Evolutionary conservation across 2,113 vertebrate genomes (phyloP).

Genomic region (Forbesichthys papilliferus): DNA sequence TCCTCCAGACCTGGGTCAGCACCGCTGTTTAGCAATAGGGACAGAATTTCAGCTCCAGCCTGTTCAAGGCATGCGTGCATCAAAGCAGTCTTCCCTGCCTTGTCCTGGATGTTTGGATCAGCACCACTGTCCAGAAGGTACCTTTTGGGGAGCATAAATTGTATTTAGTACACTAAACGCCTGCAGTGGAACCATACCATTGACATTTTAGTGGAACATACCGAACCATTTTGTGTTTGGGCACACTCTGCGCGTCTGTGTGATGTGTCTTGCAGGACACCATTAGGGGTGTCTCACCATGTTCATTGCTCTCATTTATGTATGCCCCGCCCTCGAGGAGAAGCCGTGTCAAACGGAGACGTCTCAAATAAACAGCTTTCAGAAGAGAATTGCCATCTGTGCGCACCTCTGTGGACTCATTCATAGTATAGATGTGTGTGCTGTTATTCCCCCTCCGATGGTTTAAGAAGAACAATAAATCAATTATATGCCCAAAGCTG

Average conservation of each 20-base stretch:
- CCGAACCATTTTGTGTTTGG: slow-evolving; percentile 82
- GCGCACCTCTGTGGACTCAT: slow-evolving; percentile 70
- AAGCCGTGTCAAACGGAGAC: slow-evolving; percentile 85
- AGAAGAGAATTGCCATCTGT: slow-evolving; percentile 86
- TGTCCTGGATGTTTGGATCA: slow-evolving; percentile 93
- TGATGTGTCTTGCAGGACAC: slow-evolving; percentile 88
- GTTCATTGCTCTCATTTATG: slow-evolving; percentile 90
- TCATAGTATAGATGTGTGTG: too few relatives aligned
- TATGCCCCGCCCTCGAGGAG: slow-evolving; percentile 89
- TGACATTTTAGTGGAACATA: too few relatives aligned
- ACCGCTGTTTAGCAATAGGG: slow-evolving; percentile 82
- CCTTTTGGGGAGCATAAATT: slow-evolving; percentile 46
- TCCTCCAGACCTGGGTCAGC: slow-evolving; percentile 90
- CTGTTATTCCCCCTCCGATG: too few relatives aligned
- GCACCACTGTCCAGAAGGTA: slow-evolving; percentile 87
- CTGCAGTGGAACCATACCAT: too few relatives aligned
- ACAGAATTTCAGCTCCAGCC: slow-evolving; percentile 82
- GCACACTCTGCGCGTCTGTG: slow-evolving; percentile 84
- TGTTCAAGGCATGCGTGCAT: slow-evolving; percentile 86
- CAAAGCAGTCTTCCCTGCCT: slow-evolving; percentile 82
- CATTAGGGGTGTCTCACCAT: slow-evolving; percentile 88
- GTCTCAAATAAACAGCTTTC: slow-evolving; percentile 86
- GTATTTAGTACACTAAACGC: too few relatives aligned
- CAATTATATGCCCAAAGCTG: too few relatives aligned
- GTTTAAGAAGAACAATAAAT: too few relatives aligned